Evolutionary conservation across 2,113 vertebrate species (phyloP).

Genomic region (Cryptotis parvus): DNA sequence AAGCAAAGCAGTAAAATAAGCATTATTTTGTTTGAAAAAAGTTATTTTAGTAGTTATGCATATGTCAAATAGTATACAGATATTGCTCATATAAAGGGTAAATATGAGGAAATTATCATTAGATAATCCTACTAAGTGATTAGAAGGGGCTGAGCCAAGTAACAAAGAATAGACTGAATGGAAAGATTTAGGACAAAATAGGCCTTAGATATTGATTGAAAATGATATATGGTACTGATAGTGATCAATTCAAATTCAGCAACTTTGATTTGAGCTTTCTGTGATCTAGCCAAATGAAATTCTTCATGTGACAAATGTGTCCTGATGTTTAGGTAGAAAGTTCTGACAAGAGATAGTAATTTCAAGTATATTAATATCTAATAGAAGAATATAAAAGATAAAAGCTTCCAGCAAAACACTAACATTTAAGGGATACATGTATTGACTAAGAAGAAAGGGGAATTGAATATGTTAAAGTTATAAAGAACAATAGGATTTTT

Average conservation of each 20-base stretch:
- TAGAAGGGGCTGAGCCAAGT: not conserved
- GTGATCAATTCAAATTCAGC: not conserved
- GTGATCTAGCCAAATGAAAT: not conserved
- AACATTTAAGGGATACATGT: not conserved
- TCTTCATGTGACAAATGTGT: not conserved
- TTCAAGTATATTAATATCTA: not conserved
- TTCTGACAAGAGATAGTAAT: not conserved
- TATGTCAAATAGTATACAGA: not conserved
- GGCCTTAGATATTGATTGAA: not conserved
- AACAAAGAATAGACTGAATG: not conserved
- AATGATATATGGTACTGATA: not conserved
- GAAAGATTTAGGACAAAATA: not conserved
- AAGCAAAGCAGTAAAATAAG: not conserved
- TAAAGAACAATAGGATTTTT: not conserved
- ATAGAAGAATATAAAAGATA: not conserved
- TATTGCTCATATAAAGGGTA: not conserved
- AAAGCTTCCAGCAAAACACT: not conserved
- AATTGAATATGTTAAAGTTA: not conserved
- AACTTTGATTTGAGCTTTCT: not conserved
- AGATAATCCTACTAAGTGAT: not conserved
- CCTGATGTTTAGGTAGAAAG: not conserved
- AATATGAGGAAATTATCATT: not conserved
- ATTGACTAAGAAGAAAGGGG: not conserved
- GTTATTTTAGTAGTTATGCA: not conserved
- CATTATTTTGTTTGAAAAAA: conserved; percentile 8